phyloP scores from a whole-genome alignment of 35 echinoderm and acorn worm genomes.

The Patiria miniata region DNA sequence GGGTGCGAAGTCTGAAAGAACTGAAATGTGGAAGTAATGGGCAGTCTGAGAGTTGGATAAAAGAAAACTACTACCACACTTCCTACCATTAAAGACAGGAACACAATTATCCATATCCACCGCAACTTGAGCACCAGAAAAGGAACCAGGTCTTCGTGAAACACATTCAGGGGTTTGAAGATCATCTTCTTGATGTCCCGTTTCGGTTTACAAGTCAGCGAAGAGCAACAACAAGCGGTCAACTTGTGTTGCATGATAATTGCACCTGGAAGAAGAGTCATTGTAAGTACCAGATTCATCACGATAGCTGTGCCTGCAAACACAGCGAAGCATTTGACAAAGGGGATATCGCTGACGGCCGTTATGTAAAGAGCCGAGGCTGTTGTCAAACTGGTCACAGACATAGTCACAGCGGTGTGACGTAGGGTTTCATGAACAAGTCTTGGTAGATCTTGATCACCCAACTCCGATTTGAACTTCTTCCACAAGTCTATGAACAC shows the following conservation, averaged over 20 bases:
- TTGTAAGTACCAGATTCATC: constrained; percentile 74
- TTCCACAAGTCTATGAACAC: constrained; percentile 82
- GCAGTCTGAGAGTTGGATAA: constrained; percentile 37
- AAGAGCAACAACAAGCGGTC: too few species aligned
- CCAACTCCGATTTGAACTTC: not conserved
- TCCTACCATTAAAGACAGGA: constrained; percentile 47
- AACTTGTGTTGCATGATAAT: constrained; percentile 68
- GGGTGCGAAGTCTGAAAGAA: constrained; percentile 42
- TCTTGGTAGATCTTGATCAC: not conserved
- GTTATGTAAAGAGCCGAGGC: constrained; percentile 65
- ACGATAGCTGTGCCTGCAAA: constrained; percentile 78
- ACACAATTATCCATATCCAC: constrained; percentile 57
- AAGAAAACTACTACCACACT: constrained; percentile 44
- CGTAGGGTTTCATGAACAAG: constrained; percentile 59
- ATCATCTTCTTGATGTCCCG: not conserved
- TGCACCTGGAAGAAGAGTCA: constrained; percentile 77
- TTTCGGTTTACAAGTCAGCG: not conserved
- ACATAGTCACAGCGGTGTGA: constrained; percentile 68
- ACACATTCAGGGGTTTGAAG: constrained; percentile 1
- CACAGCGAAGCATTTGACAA: constrained; percentile 71
- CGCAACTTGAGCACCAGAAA: constrained; percentile 58
- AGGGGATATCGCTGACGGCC: constrained; percentile 60
- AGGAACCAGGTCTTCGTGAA: constrained; percentile 64
- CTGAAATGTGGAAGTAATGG: constrained; percentile 57
- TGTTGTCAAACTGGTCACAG: constrained; percentile 90